Evolutionary conservation across 2,797 vertebrate genomes (phyloP), one percentile per base, ranked within the genome.

Genomic region (Echeneis naucrates): DNA sequence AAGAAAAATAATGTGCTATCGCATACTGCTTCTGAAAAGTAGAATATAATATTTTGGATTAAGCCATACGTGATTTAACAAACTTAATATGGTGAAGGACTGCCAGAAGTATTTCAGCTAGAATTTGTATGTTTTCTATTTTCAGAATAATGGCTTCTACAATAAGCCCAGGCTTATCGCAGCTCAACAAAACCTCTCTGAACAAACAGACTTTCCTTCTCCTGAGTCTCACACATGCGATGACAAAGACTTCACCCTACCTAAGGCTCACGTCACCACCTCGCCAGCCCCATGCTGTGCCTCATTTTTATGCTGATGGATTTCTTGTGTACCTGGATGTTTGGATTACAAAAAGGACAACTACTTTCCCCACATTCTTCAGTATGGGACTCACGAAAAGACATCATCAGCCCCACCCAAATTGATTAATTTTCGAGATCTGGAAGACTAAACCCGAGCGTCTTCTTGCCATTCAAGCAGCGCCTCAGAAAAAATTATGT

Each of bases 381-480:
- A 33, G 10, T 3, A 8, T 37, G 52, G 44, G 56, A n/a, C 17
- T 37, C n/a, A 66, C 42, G 45, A 47, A 35, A 76, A 54, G 60
- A 72, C 54, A 68, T 80, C 59, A 80, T 23, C 69, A 75, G 26
- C n/a, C 40, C 30, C 21, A 52, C 53, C 11, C 24, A 21, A 65
- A 71, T 33, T 21, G 33, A 33, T 80, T 35, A 68, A 53, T 74
- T 83, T 87, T 80, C 74, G 72, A 74, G 75, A 75, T 81, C 56
- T 70, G 65, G 66, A 37, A 59, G 66, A 84, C 76, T 70, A 77
- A 77, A 83, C 53, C 64, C 11, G 56, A 84, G 58, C 48, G 27
- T 81, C 65, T 63, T 62, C 63, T 50, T n/a, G 17, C 51, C 58
- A 62, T 23, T 44, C 67, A 62, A 44, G 55, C 57, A 7, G 23